A percentile compares a stretch with the other conserved stretches of the same genome.
Evolutionary conservation across 2,797 vertebrate species (phyloP).

Genomic region (Sebastes variabilis): DNA sequence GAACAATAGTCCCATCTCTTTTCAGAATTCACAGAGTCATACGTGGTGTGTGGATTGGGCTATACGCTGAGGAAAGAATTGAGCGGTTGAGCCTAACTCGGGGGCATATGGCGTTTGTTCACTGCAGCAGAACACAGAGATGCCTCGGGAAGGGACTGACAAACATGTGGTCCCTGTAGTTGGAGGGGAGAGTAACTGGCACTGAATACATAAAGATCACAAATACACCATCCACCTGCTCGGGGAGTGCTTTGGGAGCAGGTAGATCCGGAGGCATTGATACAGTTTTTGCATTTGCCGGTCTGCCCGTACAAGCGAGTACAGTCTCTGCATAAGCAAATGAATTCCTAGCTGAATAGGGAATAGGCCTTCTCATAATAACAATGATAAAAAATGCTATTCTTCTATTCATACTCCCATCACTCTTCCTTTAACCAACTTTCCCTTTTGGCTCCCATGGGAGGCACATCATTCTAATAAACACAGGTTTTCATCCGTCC

Average conservation of each 20-base stretch:
- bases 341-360: slow-evolving; percentile 51
- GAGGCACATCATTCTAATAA: slow-evolving; percentile 71
- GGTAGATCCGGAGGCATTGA: slow-evolving; percentile 48
- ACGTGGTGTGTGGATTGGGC: slow-evolving; percentile 11
- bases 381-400: slow-evolving; percentile 56
- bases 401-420: slow-evolving; percentile 57
- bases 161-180: slow-evolving; percentile 53
- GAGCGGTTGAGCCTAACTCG: slow-evolving; percentile 31
- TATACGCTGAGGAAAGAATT: background rate
- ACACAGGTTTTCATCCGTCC: slow-evolving; percentile 60
- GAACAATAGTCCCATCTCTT: slow-evolving; percentile 34
- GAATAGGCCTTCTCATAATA: slow-evolving; percentile 66
- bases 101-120: slow-evolving; percentile 48
- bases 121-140: slow-evolving; percentile 42
- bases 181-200: slow-evolving; percentile 42
- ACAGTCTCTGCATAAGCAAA: slow-evolving; percentile 62
- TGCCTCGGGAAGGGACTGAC: slow-evolving; percentile 48
- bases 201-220: slow-evolving; percentile 68
- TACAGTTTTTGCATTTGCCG: slow-evolving; percentile 57
- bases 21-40: slow-evolving; percentile 17
- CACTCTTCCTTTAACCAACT: slow-evolving; percentile 32
- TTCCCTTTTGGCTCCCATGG: slow-evolving; percentile 43
- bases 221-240: slow-evolving; percentile 61
- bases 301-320: slow-evolving; percentile 41
- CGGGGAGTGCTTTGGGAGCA: slow-evolving; percentile 38